Conservation (phyloP, 2,113 vertebrate species). For the Brienomyrus brachyistius region DNA sequence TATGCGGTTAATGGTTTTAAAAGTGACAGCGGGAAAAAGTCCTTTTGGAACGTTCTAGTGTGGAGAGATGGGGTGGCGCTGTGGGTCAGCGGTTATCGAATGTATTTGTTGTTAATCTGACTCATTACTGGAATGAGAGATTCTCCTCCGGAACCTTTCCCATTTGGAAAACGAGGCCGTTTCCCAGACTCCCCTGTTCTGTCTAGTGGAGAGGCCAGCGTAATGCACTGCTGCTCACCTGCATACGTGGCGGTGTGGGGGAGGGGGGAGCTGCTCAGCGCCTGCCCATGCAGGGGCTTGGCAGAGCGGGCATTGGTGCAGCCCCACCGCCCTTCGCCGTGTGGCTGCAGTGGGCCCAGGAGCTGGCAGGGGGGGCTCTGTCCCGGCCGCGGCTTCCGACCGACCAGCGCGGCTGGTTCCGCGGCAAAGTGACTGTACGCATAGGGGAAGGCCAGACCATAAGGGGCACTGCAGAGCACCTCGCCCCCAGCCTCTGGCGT, state of each 20-base stretch:
- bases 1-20: background rate
- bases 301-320: conserved; percentile 54
- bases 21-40: background rate
- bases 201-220: background rate
- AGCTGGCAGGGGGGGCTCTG: conserved; percentile 63
- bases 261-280: conserved; percentile 47
- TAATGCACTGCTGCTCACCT: conserved; percentile 53
- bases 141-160: background rate
- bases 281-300: conserved; percentile 53
- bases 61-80: background rate
- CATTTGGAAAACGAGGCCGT: background rate
- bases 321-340: conserved; percentile 72
- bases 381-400: conserved; percentile 59
- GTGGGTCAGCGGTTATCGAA: background rate
- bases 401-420: conserved; percentile 59
- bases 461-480: conserved; percentile 59
- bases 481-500: conserved; percentile 60
- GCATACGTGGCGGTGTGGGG: conserved; percentile 57
- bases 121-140: background rate
- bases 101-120: background rate
- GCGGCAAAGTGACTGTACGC: conserved; percentile 65
- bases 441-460: conserved; percentile 69
- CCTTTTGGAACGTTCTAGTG: background rate
- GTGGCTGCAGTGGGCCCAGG: conserved; percentile 64
- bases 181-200: background rate